phyloP scores from a whole-genome alignment of 2,888 invertebrate species.

The Drosophila eohydei region DNA sequence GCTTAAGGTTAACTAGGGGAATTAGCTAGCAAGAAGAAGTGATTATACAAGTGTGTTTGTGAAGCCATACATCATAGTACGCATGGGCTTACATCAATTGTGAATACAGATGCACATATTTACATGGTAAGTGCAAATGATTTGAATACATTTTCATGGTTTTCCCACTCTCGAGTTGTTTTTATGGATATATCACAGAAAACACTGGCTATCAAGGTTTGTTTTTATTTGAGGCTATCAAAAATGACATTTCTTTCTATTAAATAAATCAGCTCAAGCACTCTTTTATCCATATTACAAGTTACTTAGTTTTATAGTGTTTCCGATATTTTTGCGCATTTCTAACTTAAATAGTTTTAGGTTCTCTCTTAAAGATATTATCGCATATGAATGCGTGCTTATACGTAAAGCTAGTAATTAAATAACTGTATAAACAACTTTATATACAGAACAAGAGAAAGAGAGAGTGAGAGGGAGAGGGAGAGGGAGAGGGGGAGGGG shows the following conservation, averaged over 20 bases:
- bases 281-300: constrained; percentile 32
- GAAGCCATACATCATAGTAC: not conserved
- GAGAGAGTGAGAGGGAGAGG: not conserved
- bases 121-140: constrained; percentile 15
- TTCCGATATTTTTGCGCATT: constrained; percentile 20
- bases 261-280: constrained; percentile 21
- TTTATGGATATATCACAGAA: constrained; percentile 63
- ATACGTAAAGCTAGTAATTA: constrained; percentile 36
- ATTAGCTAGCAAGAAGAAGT: constrained; percentile 42
- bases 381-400: constrained; percentile 16
- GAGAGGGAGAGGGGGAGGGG: constrained; percentile 3
- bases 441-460: constrained; percentile 10
- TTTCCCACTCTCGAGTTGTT: constrained; percentile 10
- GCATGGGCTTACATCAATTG: constrained; percentile 6
- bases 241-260: constrained; percentile 1
- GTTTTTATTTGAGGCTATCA: constrained; percentile 1
- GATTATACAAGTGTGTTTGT: constrained; percentile 9
- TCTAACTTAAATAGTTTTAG: constrained; percentile 1
- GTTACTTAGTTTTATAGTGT: constrained; percentile 29
- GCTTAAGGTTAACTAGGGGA: constrained; percentile 17
- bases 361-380: constrained; percentile 7
- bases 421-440: constrained; percentile 44
- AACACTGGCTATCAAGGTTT: constrained; percentile 42
- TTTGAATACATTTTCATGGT: not conserved
- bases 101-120: constrained; percentile 7